These are phyloP conservation scores for Gambusia affinis DNA, from an alignment of 2,113 vertebrate genomes.

Conservation along the genomic window DNA sequence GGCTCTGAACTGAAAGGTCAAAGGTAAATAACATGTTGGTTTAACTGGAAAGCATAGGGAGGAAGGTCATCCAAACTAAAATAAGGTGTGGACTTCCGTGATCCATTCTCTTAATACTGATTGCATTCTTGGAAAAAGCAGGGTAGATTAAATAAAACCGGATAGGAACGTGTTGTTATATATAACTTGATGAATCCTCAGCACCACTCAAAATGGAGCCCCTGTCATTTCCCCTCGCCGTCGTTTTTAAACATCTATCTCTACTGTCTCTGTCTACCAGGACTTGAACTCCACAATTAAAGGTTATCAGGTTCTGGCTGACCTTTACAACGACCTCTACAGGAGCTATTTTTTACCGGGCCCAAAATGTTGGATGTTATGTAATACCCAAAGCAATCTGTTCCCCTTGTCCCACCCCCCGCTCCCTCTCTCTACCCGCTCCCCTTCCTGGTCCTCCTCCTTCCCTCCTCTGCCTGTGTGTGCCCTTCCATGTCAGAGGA, in stretches of 20 bases:
- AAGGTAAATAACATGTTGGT: constrained; percentile 58
- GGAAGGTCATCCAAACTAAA: not conserved
- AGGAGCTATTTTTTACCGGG: constrained; percentile 73
- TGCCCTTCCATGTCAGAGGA: constrained; percentile 18
- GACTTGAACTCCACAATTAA: constrained; percentile 54
- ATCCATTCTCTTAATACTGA: constrained; percentile 1
- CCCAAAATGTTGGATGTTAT: constrained; percentile 74
- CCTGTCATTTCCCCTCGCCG: constrained; percentile 21
- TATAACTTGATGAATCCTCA: constrained; percentile 41
- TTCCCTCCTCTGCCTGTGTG: constrained; percentile 30
- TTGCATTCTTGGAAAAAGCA: constrained; percentile 1
- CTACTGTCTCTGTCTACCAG: constrained; percentile 11
- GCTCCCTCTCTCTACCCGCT: constrained; percentile 12
- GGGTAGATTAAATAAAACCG: not conserved
- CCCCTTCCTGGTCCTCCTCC: constrained; percentile 2
- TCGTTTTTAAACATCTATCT: constrained; percentile 31
- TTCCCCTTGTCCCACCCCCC: constrained; percentile 21
- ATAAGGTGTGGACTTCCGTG: not conserved
- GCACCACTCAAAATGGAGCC: not conserved
- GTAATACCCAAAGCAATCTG: constrained; percentile 68
- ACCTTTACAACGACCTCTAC: constrained; percentile 79
- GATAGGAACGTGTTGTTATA: constrained; percentile 28
- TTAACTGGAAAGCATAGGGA: constrained; percentile 14
- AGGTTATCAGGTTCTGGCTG: constrained; percentile 60
- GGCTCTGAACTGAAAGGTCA: constrained; percentile 67